Conservation (phyloP, 2,113 vertebrate genomes). For the Silurus asotus region DNA sequence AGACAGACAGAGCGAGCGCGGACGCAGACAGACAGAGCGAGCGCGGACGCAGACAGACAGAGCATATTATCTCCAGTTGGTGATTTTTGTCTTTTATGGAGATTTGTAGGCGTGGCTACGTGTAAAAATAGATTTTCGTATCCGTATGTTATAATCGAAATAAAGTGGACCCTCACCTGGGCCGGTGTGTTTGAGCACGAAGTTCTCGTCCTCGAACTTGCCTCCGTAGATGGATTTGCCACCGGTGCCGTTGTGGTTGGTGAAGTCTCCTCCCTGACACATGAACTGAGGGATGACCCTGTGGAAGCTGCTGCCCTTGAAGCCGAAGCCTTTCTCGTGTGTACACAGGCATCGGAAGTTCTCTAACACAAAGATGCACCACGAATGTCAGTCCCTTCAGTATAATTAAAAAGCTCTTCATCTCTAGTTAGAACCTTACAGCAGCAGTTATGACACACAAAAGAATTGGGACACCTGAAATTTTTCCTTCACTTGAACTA, state of each 20-base stretch:
- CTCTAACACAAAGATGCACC: constrained; percentile 65
- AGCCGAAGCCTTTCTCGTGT: constrained; percentile 95
- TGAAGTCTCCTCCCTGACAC: constrained; percentile 97
- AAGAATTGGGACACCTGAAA: too few species aligned
- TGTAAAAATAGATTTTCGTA: neutral
- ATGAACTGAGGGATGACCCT: constrained; percentile 97
- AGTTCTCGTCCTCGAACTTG: constrained; percentile 98
- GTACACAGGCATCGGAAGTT: constrained; percentile 97
- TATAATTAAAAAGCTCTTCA: neutral
- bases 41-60: too few species aligned
- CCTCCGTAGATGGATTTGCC: constrained; percentile 95
- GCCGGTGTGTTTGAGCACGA: constrained; percentile 92
- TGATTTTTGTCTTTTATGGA: too few species aligned
- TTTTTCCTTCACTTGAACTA: too few species aligned
- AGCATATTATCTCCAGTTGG: too few species aligned
- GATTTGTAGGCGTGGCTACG: neutral
- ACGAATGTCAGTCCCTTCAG: neutral
- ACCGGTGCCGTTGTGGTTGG: constrained; percentile 95
- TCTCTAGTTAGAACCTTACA: too few species aligned
- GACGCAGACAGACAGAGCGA: too few species aligned
- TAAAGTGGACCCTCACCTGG: constrained; percentile 77
- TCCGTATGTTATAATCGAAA: neutral
- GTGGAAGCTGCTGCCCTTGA: constrained; percentile 96
- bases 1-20: too few species aligned
- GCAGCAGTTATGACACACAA: too few species aligned